Evolutionary conservation across 2,888 invertebrate genomes (phyloP).

Genomic region (Bellardia bayeri): DNA sequence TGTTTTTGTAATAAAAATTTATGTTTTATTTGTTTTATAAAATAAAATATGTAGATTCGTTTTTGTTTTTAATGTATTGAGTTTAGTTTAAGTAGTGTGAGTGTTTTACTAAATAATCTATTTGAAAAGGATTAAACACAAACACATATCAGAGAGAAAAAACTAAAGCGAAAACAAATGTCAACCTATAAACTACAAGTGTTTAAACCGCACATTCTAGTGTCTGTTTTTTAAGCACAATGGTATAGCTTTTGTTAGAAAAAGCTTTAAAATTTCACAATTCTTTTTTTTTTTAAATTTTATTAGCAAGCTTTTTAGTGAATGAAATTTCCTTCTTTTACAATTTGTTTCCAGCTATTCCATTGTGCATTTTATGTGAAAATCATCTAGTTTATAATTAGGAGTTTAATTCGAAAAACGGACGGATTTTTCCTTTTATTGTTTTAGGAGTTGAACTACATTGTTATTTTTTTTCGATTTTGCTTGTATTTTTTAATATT

Average conservation of each 20-base stretch:
- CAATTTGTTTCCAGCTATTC: neutral
- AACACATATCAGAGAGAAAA: slow-evolving; percentile 4
- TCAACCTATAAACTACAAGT: neutral
- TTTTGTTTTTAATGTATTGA: slow-evolving; percentile 22
- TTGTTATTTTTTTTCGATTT: neutral
- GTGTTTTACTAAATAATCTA: slow-evolving; percentile 13
- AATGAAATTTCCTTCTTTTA: neutral
- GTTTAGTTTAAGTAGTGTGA: slow-evolving; percentile 10
- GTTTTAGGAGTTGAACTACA: slow-evolving; percentile 58
- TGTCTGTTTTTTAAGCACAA: slow-evolving; percentile 1
- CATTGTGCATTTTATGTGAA: slow-evolving; percentile 24
- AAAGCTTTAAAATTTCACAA: neutral
- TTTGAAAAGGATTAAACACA: neutral
- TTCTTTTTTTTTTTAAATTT: too few relatives aligned
- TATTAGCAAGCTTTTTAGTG: too few relatives aligned
- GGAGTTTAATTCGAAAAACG: slow-evolving; percentile 53
- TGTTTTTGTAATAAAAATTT: slow-evolving; percentile 23
- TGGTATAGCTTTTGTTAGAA: neutral
- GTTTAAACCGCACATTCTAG: neutral
- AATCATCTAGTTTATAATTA: neutral
- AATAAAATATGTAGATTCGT: slow-evolving; percentile 18
- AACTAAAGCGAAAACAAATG: neutral
- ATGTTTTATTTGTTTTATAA: neutral
- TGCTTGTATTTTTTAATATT: slow-evolving; percentile 1
- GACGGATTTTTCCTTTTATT: slow-evolving; percentile 64